Percentiles rank a stretch among this genome's conserved stretches.
These are phyloP conservation scores for Phalanger gymnotis DNA, from an alignment of 2,797 vertebrate genomes.

Conservation along the genomic window DNA sequence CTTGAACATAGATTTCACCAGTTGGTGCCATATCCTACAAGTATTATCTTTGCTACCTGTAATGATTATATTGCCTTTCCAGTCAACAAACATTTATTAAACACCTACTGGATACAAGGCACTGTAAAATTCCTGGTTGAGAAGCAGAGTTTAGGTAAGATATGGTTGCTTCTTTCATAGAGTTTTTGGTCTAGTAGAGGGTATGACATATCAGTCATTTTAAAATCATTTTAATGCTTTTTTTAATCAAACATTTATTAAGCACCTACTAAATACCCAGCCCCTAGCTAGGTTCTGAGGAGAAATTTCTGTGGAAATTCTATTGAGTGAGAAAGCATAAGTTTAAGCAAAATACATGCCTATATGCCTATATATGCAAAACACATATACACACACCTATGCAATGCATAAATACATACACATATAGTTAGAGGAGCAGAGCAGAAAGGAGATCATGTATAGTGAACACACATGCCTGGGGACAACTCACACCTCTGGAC, in stretches of 20 bases:
- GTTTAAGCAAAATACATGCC: background rate
- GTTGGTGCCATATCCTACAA: conserved; percentile 94
- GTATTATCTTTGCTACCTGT: conserved; percentile 97
- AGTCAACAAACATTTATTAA: background rate
- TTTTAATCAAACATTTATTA: background rate
- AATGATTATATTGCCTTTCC: conserved; percentile 10
- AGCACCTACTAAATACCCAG: background rate
- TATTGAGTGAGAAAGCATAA: background rate
- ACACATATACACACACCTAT: no score
- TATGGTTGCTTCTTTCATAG: background rate
- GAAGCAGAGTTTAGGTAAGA: background rate
- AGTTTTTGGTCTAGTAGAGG: background rate
- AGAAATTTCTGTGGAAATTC: background rate
- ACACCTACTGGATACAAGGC: background rate
- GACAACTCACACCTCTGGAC: background rate
- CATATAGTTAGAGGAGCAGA: background rate
- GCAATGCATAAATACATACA: background rate
- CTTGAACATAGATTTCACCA: conserved; percentile 26
- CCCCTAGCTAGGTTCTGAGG: background rate
- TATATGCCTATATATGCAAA: background rate
- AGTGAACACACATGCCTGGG: background rate
- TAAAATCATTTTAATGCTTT: no score
- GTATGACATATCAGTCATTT: background rate
- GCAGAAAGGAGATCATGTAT: background rate
- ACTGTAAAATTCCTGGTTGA: background rate